Evolutionary conservation across 2,888 invertebrate genomes (phyloP).

Genomic region (Nomada fucata): DNA sequence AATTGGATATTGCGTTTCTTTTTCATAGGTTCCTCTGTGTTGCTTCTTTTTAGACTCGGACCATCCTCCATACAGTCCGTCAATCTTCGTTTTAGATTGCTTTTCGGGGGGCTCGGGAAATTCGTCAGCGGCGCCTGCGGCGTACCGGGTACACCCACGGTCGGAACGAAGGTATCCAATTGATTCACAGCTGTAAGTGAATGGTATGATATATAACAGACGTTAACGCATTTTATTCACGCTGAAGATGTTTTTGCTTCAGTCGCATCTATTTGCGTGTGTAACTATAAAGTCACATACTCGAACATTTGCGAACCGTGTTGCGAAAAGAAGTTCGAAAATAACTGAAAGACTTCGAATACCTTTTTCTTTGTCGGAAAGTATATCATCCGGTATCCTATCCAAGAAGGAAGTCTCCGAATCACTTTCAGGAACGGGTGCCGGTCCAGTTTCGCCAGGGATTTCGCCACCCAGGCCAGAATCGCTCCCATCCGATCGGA

Average conservation of each 20-base stretch:
- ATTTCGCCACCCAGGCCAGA: constrained; percentile 93
- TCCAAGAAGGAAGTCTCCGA: constrained; percentile 86
- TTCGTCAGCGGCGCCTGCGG: constrained; percentile 74
- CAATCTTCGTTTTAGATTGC: constrained; percentile 89
- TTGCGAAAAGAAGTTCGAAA: neutral
- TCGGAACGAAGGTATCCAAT: constrained; percentile 73
- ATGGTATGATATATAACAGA: neutral
- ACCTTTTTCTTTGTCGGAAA: constrained; percentile 82
- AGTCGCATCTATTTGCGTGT: too few relatives aligned
- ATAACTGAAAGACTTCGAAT: constrained; percentile 17
- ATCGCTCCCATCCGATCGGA: constrained; percentile 92
- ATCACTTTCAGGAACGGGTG: constrained; percentile 84
- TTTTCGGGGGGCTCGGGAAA: constrained; percentile 84
- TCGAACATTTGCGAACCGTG: neutral
- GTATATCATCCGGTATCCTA: constrained; percentile 83
- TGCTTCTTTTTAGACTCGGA: constrained; percentile 80
- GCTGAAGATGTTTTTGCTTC: too few relatives aligned
- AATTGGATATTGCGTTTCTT: constrained; percentile 94
- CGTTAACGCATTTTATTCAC: neutral
- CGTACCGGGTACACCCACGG: constrained; percentile 57
- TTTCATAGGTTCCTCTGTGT: constrained; percentile 85
- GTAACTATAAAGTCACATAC: neutral
- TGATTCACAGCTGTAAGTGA: constrained; percentile 72
- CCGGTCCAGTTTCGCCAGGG: constrained; percentile 86
- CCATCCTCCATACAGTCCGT: constrained; percentile 81